phyloP scores from a whole-genome alignment of 2,797 vertebrate genomes.

The Coreius guichenoti region DNA sequence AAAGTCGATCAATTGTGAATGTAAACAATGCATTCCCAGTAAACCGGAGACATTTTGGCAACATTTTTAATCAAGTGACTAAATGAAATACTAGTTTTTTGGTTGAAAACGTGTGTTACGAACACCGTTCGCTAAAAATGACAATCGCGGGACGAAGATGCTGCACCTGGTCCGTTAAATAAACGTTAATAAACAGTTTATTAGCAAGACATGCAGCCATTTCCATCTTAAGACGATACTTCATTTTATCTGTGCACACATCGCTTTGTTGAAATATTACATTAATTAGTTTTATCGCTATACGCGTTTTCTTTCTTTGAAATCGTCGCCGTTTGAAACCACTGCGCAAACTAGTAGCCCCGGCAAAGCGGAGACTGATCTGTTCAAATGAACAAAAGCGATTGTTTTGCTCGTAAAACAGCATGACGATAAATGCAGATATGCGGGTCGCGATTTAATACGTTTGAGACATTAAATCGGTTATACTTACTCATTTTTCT shows the following conservation, averaged over 20 bases:
- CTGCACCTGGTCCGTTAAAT: constrained; percentile 30
- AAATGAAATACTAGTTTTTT: background rate
- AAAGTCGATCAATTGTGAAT: background rate
- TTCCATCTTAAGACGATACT: background rate
- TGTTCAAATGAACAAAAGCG: constrained; percentile 40
- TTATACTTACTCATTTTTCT: constrained; percentile 86
- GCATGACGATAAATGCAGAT: background rate
- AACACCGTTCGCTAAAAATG: background rate
- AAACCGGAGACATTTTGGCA: background rate
- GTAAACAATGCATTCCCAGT: constrained; percentile 27
- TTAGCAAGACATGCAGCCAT: background rate
- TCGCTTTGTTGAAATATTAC: background rate
- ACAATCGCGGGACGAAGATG: constrained; percentile 18
- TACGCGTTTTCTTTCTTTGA: constrained; percentile 13
- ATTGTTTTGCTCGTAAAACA: constrained; percentile 5
- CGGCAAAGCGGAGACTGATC: constrained; percentile 1
- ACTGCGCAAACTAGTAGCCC: constrained; percentile 38
- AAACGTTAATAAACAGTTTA: background rate
- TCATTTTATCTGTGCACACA: background rate
- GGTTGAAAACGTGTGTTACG: background rate
- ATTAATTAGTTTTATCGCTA: background rate
- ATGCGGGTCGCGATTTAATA: background rate
- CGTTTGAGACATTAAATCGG: background rate
- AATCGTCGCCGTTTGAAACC: constrained; percentile 12
- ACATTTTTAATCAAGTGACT: background rate